These are phyloP conservation scores for Microplitis manilae DNA, from an alignment of 2,888 invertebrate species.

Conservation along the genomic window DNA sequence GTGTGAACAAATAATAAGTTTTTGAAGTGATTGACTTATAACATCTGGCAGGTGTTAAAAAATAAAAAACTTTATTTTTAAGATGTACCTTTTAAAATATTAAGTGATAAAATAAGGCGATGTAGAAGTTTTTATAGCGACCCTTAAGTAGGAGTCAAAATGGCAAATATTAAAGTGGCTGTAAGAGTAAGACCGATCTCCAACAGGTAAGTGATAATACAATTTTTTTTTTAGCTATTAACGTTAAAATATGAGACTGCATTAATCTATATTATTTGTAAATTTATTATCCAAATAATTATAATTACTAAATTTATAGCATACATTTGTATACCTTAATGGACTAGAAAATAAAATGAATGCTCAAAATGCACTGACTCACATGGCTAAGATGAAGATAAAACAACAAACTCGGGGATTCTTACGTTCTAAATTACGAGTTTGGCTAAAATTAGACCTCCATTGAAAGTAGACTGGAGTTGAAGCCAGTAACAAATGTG, in stretches of 20 bases:
- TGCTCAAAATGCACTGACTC: background rate
- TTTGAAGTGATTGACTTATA: background rate
- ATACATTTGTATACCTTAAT: background rate
- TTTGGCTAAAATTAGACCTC: background rate
- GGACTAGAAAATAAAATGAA: background rate
- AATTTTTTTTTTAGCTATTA: background rate
- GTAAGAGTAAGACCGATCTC: slow-evolving; percentile 79
- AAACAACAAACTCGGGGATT: background rate
- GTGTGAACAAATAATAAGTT: slow-evolving; percentile 10
- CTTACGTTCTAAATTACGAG: background rate
- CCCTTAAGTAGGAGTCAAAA: slow-evolving; percentile 58
- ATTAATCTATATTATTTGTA: background rate
- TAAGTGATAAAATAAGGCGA: slow-evolving; percentile 32
- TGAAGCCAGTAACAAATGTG: background rate
- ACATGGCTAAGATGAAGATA: background rate
- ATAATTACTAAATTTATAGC: background rate
- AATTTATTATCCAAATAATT: slow-evolving; percentile 4
- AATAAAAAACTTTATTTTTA: background rate
- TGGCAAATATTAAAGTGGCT: slow-evolving; percentile 79
- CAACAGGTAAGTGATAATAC: slow-evolving; percentile 73
- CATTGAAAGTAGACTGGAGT: background rate
- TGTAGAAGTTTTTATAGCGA: slow-evolving; percentile 16
- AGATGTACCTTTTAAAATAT: background rate
- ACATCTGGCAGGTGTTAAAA: slow-evolving; percentile 2
- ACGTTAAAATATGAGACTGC: background rate